Evolutionary conservation across 2,888 invertebrate genomes (phyloP), one percentile per base, ranked within the genome.

Genomic region (Linyphia triangularis): DNA sequence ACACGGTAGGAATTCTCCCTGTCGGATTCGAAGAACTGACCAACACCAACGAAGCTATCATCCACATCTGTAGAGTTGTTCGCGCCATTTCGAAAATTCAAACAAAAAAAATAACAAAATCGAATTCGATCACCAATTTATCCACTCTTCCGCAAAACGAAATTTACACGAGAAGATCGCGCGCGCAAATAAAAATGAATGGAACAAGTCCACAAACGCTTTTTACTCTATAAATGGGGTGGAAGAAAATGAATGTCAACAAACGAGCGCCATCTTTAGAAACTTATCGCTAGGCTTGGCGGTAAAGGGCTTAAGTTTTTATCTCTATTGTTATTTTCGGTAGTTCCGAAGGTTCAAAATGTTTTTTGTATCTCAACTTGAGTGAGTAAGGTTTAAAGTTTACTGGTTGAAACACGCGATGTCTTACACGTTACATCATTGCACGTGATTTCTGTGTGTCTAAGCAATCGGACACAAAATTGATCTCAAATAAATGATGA

Each of bases 1-100:
- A 84, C 7, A 89, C 89, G 4, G 89, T 89, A 2, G 89, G 84
- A 9, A 83, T 82, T 77, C 77, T 82, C 16, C 82, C 82, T 5
- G 67, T 67, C n/a, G 57, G 43, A 9, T 26, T 43, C 1, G 33
- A 82, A 3, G 26, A 63, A 7, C 16, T 61, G 6, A 28, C 3
- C 28, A 83, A 37, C 26, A 83, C 16, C n/a, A 28, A 59, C 51
- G 51, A 51, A 24, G 59, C 19, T 22, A 88, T 24, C 73, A 86
- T 59, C 81, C 73, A 81, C 75, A 79, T 65, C 72, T 70, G 81
- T 26, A 65, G 16, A 16, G 16, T 40, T n/a, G 57, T 73, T 37
- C 81, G 30, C 26, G 22, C 28, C 81, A 79, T 86, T 6, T 72
- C 43, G 9, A 13, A n/a, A 30, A 37, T 37, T 7, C 7, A 37